Base-by-base conservation (phyloP, 2,888 invertebrate genomes). In the Hipparchia sbordonii region DNA sequence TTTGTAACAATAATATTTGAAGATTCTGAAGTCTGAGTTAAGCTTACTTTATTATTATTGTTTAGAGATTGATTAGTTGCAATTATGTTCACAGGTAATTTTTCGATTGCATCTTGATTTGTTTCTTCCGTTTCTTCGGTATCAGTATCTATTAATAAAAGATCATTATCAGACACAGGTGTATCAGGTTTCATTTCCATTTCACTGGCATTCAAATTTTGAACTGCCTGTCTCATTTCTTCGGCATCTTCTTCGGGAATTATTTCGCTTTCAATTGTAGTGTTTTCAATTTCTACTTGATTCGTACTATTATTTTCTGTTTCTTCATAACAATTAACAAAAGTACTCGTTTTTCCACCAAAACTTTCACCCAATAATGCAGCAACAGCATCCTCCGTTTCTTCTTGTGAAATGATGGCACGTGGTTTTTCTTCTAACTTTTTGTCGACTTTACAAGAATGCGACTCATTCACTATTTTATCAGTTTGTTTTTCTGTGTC, bases 321-420 rank as follows among this genome's bases (percentile, higher is more conserved):
- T 81, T 95, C 94, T 82, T 95, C 94, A 77, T 94, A 94, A 79
- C 94, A 94, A 81, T 93, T 94, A 59, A 92, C 91, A 86, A 96
- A 96, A 10, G 90, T 84, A 72, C 94, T 93, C 67, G 87, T 88
- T 82, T 93, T 94, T 13, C 95, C 96, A 1, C 97, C 96, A 83
- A 98, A 97, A 79, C 97, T 97, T 87, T 98, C 98, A 46, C 97
- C 97, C 71, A 98, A 89, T 48, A 98, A 90, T 0, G 98, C 98
- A 8, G 98, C 98, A 0, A 98, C 98, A 0, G 98, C 98, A 86
- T 98, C 98, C 88, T 97, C 98, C 0, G 98, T 98, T 90, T 98
- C 98, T 91, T 98, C 98, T 88, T 98, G 98, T 0, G 98, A 98
- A 81, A 98, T 98, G 0, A 97, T 94, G 9, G 97, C 97, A 66